phyloP scores from a whole-genome alignment of 2,888 invertebrate genomes.

The Apodemia duryi region DNA sequence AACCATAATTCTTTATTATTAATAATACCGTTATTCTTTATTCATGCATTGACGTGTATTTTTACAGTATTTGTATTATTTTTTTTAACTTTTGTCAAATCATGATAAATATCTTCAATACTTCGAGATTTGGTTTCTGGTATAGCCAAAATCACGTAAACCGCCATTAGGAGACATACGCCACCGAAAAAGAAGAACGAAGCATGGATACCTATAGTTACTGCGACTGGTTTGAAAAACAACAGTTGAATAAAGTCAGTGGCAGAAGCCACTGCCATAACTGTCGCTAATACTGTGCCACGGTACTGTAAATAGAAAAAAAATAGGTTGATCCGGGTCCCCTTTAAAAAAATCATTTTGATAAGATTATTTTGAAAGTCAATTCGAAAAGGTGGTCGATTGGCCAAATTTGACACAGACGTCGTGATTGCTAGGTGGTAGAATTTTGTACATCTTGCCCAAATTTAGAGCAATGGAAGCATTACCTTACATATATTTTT shows the following conservation, averaged over 20 bases:
- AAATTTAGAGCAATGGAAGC: too few species aligned
- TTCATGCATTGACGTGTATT: neutral
- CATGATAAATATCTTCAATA: constrained; percentile 52
- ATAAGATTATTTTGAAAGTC: too few species aligned
- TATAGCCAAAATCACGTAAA: constrained; percentile 46
- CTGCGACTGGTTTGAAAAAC: constrained; percentile 58
- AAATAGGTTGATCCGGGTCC: neutral
- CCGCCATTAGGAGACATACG: constrained; percentile 45
- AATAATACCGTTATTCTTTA: neutral
- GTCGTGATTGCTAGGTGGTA: too few species aligned
- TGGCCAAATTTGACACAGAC: too few species aligned
- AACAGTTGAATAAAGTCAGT: constrained; percentile 52
- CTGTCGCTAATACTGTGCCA: constrained; percentile 50
- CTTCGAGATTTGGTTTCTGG: constrained; percentile 55
- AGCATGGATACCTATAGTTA: constrained; percentile 46
- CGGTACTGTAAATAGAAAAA: constrained; percentile 54
- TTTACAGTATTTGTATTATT: neutral
- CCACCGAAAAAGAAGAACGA: constrained; percentile 55
- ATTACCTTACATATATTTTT: too few species aligned
- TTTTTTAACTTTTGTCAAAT: constrained; percentile 31
- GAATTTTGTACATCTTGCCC: too few species aligned
- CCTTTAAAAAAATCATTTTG: too few species aligned
- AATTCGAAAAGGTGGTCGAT: too few species aligned
- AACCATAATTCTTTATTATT: too few species aligned
- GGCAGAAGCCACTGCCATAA: constrained; percentile 51